Evolutionary conservation across 2,113 vertebrate species (phyloP), one percentile per base, ranked within the genome.

Genomic region (Nanorana parkeri): DNA sequence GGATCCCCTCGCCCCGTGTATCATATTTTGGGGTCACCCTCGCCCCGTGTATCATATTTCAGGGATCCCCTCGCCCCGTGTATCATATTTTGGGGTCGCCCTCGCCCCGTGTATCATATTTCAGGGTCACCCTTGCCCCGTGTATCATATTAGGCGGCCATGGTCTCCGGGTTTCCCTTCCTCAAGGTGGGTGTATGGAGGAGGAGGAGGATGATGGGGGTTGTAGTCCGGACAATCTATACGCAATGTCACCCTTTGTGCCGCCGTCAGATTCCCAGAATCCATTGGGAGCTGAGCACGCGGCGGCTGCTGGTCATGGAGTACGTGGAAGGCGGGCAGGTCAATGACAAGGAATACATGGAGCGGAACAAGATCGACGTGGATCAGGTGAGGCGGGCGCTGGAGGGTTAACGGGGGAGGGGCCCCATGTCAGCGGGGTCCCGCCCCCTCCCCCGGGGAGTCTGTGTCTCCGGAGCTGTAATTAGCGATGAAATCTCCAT

Each of bases 251-350:
- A 24, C 3, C 26, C 1, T 36, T 7, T 36, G 5, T 36, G 11
- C 73, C 28, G 56, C 0, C 86, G 88, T 77, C 77, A 99, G 98
- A 92, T 99, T 20, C 98, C 98, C 3, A 91, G 84, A 32, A 98
- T 99, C 87, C 91, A 96, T 86, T 99, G 98, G 98, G 94, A 98
- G 8, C 89, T 99, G 64, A 98, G 96, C 52, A 97, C 96, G 32
- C 96, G 92, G 76, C 94, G 97, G 0, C 93, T 99, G 65, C 93
- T 99, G 69, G 95, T 96, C 84, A 99, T 99, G 98, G 98, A 99
- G 60, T 99, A 98, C 82, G 91, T 93, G 69, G 97, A 99, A 10
- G 98, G 98, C 0, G 97, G 97, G 7, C 97, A 99, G 86, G 96
- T 98, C 88, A 98, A 99, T 0, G 96, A 99, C 90, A 89, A 87